Percentiles rank a stretch among this genome's conserved stretches.
Evolutionary conservation across 1,140 invertebrate species (phyloP).

Genomic region (Drosophila santomea): DNA sequence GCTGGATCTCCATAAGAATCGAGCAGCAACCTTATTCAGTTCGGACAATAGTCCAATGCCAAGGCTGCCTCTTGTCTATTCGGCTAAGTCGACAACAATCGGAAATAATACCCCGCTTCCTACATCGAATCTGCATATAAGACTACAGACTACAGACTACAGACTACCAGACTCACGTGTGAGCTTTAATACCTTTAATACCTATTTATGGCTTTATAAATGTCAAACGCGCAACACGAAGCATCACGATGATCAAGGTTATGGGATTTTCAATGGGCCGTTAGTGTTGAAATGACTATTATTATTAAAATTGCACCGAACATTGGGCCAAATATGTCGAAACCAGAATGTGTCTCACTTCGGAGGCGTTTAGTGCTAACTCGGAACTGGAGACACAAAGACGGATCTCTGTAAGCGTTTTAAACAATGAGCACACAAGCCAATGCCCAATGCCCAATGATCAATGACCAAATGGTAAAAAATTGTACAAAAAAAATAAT

Average conservation of each 20-base stretch:
- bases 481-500: too few relatives aligned
- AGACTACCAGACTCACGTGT: conserved; percentile 13
- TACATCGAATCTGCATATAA: conserved; percentile 29
- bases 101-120: conserved; percentile 17
- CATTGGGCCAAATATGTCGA: conserved; percentile 6
- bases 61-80: conserved; percentile 14
- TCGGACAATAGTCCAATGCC: conserved; percentile 18
- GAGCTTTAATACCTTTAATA: background rate
- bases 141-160: background rate
- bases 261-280: conserved; percentile 3
- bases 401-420: conserved; percentile 18
- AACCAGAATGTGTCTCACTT: background rate
- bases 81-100: conserved; percentile 29
- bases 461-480: conserved; percentile 10
- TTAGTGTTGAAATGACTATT: conserved; percentile 15
- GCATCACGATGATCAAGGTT: conserved; percentile 5
- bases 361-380: background rate
- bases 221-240: conserved; percentile 9
- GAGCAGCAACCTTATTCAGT: background rate
- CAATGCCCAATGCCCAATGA: background rate
- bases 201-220: conserved; percentile 39
- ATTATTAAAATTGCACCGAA: conserved; percentile 44
- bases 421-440: conserved; percentile 8
- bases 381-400: conserved; percentile 1
- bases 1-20: conserved; percentile 15